Conservation (phyloP, 2,888 invertebrate species). For the Therioaphis trifolii region DNA sequence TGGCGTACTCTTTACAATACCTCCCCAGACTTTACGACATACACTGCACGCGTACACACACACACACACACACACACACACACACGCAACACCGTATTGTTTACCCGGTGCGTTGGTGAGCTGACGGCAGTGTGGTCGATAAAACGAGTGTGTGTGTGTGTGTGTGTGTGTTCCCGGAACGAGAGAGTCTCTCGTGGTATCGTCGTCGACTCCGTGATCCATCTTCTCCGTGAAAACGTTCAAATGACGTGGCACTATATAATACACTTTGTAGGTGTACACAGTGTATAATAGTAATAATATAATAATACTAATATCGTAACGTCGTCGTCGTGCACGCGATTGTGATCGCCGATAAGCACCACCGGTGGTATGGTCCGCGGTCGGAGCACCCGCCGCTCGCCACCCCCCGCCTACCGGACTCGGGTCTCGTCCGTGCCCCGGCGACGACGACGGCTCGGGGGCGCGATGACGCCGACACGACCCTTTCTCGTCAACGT, state of each 20-base stretch:
- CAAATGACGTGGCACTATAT: constrained; percentile 37
- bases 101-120: not conserved
- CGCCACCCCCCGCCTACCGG: not conserved
- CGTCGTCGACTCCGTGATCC: constrained; percentile 24
- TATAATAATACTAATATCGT: too few species aligned
- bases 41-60: too few species aligned
- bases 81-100: not conserved
- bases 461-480: not conserved
- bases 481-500: too few species aligned
- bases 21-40: not conserved
- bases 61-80: too few species aligned
- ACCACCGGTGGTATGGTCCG: not conserved
- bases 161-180: not conserved
- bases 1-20: not conserved
- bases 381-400: not conserved
- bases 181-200: not conserved
- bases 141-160: constrained; percentile 18
- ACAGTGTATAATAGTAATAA: too few species aligned
- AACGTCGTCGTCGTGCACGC: constrained; percentile 26
- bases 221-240: constrained; percentile 36
- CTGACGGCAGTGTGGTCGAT: not conserved
- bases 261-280: not conserved
- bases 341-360: constrained; percentile 42
- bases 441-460: not conserved
- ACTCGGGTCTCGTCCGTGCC: not conserved